Conservation (phyloP, 1,140 invertebrate genomes). For the Scaptomyza graminum region DNA sequence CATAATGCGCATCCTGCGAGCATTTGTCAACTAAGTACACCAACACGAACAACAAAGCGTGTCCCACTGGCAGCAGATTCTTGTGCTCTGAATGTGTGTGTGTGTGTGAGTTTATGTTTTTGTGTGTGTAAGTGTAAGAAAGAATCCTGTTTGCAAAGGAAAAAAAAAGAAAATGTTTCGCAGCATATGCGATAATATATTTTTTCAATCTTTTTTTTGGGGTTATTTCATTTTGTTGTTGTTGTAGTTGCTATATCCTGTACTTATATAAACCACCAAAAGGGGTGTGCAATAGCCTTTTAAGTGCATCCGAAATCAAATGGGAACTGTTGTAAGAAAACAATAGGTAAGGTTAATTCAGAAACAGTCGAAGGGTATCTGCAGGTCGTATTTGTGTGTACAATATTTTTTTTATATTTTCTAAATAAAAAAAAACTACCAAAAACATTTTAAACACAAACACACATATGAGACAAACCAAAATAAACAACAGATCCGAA, state of each 20-base stretch:
- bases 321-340: too few relatives aligned
- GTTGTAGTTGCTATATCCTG: slow-evolving; percentile 25
- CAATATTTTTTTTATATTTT: too few relatives aligned
- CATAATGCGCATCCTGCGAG: slow-evolving; percentile 58
- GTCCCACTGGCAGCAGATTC: slow-evolving; percentile 33
- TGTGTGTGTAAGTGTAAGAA: slow-evolving; percentile 19
- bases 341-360: too few relatives aligned
- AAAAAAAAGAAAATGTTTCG: slow-evolving; percentile 61
- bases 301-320: too few relatives aligned
- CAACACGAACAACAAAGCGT: slow-evolving; percentile 21
- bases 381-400: too few relatives aligned
- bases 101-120: slow-evolving; percentile 5
- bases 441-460: not conserved
- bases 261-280: slow-evolving; percentile 17
- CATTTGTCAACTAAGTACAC: slow-evolving; percentile 52
- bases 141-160: slow-evolving; percentile 8
- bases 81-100: slow-evolving; percentile 16
- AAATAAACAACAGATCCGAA: not conserved
- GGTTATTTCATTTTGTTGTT: slow-evolving; percentile 28
- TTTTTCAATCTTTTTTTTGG: slow-evolving; percentile 36
- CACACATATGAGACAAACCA: not conserved
- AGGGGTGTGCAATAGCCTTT: not conserved
- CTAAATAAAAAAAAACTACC: slow-evolving; percentile 1
- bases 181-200: slow-evolving; percentile 58
- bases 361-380: not conserved